Evolutionary conservation across 2,797 vertebrate genomes (phyloP), one percentile per base, ranked within the genome.

Genomic region (Echiichthys vipera): DNA sequence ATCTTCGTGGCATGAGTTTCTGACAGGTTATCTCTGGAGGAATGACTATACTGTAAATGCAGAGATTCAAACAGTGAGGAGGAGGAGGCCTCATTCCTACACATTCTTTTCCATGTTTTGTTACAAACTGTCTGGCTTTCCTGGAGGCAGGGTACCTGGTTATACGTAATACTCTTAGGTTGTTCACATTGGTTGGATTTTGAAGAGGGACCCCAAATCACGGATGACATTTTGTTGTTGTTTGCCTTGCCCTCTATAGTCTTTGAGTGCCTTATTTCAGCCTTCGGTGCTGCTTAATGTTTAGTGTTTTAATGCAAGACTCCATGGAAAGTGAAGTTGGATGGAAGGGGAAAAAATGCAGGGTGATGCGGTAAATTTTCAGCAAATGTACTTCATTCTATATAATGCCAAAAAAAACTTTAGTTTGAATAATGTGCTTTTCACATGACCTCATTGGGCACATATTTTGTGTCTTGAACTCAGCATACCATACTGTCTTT

Each of bases 41-140:
- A 65, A 87, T 68, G 56, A 61, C 50, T 73, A 68, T 73, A 61
- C 50, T 73, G 65, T 73, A 63, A 88, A 80, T 58, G 53, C 72
- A 81, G 15, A 72, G 27, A 43, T 79, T 85, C 74, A 56, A 64
- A 69, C 58, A 81, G 20, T 4, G 15, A 56, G 54, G 15, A 51
- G 36, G 56, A 54, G 73, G 50, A 32, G 18, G 37, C 56, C 69
- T 10, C 4, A 54, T 73, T n/a, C 24, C 47, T 65, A 29, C 42
- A 71, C 57, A 15, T 67, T 74, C 11, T 58, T 77, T 78, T 61
- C 30, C 17, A 75, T 77, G n/a, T 81, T 72, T 34, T 74, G 49
- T 75, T 59, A 51, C 51, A 67, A 65, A 50, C 51, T 2, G 24
- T 75, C 40, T 67, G 75, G 53, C 62, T 78, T 65, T 64, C 55